A percentile compares a stretch with the other conserved stretches of the same genome.
Evolutionary conservation across 2,113 vertebrate species (phyloP).

Genomic region (Phyllostomus discolor): DNA sequence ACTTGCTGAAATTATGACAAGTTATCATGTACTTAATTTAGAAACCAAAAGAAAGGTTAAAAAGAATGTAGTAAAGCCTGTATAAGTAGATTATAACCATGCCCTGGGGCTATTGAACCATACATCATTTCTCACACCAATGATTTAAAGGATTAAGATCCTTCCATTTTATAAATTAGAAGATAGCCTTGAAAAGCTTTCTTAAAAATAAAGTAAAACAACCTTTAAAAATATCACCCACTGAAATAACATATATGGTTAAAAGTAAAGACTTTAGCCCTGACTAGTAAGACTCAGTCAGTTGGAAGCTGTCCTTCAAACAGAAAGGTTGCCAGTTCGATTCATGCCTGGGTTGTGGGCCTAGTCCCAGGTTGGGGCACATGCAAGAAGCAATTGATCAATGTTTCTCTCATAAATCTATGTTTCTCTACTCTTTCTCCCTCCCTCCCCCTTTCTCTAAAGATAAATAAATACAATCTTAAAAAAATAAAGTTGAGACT

Average conservation of each 20-base stretch:
- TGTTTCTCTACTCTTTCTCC: no score
- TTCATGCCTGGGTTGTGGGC: no score
- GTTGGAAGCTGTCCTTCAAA: no score
- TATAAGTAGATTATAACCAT: neutral
- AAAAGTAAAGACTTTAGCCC: neutral
- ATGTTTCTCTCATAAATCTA: no score
- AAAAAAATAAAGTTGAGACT: neutral
- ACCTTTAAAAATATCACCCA: constrained; percentile 31
- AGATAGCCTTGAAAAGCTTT: neutral
- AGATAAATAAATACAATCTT: no score
- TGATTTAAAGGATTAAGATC: neutral
- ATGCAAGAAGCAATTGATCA: no score
- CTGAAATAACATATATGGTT: constrained; percentile 24
- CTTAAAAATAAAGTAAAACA: constrained; percentile 42
- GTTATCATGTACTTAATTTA: constrained; percentile 29
- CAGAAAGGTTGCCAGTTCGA: no score
- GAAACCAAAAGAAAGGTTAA: neutral
- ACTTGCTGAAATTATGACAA: neutral
- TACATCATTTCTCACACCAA: neutral
- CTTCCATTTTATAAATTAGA: neutral
- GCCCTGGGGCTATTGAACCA: neutral
- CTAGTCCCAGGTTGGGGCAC: no score
- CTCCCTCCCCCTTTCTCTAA: no score
- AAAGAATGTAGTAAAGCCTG: neutral
- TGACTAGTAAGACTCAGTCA: no score